phyloP scores from a whole-genome alignment of 2,113 vertebrate species.

The Syngnathus floridae region DNA sequence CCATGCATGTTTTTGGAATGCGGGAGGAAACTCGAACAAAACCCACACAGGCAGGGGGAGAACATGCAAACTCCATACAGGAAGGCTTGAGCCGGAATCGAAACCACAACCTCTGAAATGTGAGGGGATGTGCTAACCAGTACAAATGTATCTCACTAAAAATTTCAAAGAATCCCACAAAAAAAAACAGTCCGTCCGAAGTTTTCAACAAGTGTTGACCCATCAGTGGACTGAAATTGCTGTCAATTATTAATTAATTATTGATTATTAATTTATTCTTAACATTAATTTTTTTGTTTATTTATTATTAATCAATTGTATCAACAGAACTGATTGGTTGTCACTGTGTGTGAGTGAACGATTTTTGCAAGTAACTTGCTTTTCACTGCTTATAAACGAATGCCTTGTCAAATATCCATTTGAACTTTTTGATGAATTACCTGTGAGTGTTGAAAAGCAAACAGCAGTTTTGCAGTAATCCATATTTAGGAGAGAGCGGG shows the following conservation, averaged over 20 bases:
- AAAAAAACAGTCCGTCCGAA: not conserved
- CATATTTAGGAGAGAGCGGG: not conserved
- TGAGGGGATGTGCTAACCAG: no score
- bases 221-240: not conserved
- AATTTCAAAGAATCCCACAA: not conserved
- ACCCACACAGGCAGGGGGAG: no score
- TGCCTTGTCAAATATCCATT: conserved; percentile 26
- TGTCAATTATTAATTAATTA: no score
- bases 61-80: no score
- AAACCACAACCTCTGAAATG: no score
- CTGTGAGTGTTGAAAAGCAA: conserved; percentile 26
- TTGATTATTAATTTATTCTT: no score
- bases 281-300: no score
- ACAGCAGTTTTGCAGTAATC: conserved; percentile 15
- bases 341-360: not conserved
- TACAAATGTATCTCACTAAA: no score
- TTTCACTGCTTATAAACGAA: conserved; percentile 12
- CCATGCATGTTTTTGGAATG: no score
- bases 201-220: not conserved
- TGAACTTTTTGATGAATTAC: conserved; percentile 21
- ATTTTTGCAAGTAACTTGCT: not conserved
- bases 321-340: not conserved
- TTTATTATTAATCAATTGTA: not conserved
- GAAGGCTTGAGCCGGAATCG: no score
- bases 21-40: no score